Evolutionary conservation across 1,140 invertebrate genomes (phyloP).

Genomic region (Drepana arcuata): DNA sequence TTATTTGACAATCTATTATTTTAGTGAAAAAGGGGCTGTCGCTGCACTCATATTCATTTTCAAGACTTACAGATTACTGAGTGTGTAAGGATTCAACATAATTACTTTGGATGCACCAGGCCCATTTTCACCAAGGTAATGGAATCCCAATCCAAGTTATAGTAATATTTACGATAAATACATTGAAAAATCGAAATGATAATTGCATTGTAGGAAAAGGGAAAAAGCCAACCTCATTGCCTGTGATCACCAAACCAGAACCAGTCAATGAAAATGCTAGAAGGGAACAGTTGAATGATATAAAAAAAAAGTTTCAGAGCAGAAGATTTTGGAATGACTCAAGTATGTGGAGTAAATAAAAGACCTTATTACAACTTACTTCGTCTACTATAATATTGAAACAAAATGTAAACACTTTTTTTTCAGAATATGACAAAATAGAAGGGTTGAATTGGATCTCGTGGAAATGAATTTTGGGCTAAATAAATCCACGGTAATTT

Average conservation of each 20-base stretch:
- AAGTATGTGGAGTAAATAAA: slow-evolving; percentile 20
- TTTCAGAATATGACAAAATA: slow-evolving; percentile 59
- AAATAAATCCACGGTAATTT: slow-evolving; percentile 23
- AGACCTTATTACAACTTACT: slow-evolving; percentile 1
- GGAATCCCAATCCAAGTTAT: slow-evolving; percentile 9
- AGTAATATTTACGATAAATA: too few species aligned
- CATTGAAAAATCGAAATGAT: too few species aligned
- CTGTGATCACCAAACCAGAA: slow-evolving; percentile 13
- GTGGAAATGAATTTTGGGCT: slow-evolving; percentile 39
- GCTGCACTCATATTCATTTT: slow-evolving; percentile 23
- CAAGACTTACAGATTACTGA: slow-evolving; percentile 22
- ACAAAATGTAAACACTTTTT: slow-evolving; percentile 10
- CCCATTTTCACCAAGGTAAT: slow-evolving; percentile 32
- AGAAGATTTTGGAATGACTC: slow-evolving; percentile 42
- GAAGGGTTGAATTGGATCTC: slow-evolving; percentile 62
- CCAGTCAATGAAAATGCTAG: slow-evolving; percentile 26
- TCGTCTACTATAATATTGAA: slow-evolving; percentile 2
- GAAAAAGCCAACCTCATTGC: too few species aligned
- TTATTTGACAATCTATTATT: slow-evolving; percentile 22
- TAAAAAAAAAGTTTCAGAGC: slow-evolving; percentile 38
- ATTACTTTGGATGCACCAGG: too few species aligned
- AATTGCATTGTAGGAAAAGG: too few species aligned
- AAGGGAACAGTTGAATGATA: slow-evolving; percentile 24
- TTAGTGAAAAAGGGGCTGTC: slow-evolving; percentile 29
- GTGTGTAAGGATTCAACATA: not conserved